Conservation (phyloP, 2,797 vertebrate genomes). For the Hippocampus kuda region DNA sequence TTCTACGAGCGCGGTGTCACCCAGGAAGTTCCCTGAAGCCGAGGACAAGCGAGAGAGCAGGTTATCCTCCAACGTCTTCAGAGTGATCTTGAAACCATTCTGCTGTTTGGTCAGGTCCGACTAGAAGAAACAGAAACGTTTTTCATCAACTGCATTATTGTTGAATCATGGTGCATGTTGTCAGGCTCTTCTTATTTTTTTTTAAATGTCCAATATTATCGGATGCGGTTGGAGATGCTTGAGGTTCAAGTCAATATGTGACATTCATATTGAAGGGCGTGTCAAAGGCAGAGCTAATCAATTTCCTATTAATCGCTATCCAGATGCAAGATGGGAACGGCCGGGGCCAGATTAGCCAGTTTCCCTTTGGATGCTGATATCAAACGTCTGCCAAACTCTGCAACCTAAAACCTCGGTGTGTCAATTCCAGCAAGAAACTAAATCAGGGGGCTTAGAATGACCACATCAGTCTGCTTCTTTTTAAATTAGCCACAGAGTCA, state of each 20-base stretch:
- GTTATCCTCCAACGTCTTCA: constrained; percentile 89
- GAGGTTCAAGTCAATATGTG: constrained; percentile 30
- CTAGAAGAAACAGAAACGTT: constrained; percentile 51
- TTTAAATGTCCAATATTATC: constrained; percentile 7
- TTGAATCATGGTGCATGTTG: background rate
- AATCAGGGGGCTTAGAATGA: constrained; percentile 31
- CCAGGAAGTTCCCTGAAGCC: constrained; percentile 89
- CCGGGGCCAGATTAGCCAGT: constrained; percentile 49
- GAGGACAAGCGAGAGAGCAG: constrained; percentile 84
- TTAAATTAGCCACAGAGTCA: constrained; percentile 6
- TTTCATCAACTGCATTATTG: background rate
- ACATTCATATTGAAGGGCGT: constrained; percentile 41
- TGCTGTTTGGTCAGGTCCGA: constrained; percentile 88
- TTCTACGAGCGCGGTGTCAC: constrained; percentile 83
- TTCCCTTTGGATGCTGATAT: constrained; percentile 45
- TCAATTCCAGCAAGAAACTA: constrained; percentile 21
- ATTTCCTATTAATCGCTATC: constrained; percentile 47
- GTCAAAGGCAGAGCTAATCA: constrained; percentile 50
- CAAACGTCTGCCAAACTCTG: constrained; percentile 33
- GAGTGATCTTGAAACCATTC: constrained; percentile 93
- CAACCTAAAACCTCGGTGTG: constrained; percentile 24
- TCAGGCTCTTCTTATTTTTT: background rate
- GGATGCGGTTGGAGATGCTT: constrained; percentile 15
- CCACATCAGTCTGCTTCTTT: background rate
- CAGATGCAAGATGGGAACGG: constrained; percentile 30